Evolutionary conservation across 2,888 invertebrate species (phyloP).

Genomic region (Protonemura montana): DNA sequence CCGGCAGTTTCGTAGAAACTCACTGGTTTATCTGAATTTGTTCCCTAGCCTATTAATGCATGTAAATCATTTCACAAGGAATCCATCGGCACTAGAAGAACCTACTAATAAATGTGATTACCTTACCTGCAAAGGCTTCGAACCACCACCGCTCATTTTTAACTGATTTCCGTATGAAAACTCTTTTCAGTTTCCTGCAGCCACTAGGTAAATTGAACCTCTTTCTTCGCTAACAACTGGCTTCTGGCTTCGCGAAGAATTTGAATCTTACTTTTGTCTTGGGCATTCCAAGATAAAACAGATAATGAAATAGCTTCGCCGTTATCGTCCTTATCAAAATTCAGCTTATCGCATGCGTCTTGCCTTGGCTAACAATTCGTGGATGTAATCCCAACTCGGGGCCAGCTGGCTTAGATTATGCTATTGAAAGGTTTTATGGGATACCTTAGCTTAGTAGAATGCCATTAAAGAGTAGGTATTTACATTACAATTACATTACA

Average conservation of each 20-base stretch:
- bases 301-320: not conserved
- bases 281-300: not conserved
- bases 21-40: too few species aligned
- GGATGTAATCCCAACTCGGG: not conserved
- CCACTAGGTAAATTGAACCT: not conserved
- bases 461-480: too few species aligned
- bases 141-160: not conserved
- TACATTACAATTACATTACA: too few species aligned
- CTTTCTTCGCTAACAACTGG: not conserved
- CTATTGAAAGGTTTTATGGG: not conserved
- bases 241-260: not conserved
- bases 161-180: not conserved
- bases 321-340: not conserved
- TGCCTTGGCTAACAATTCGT: not conserved
- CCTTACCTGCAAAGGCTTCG: not conserved
- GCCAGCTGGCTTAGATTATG: not conserved
- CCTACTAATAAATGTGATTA: not conserved
- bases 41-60: not conserved
- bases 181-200: not conserved
- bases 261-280: not conserved
- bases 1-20: too few species aligned
- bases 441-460: too few species aligned
- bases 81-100: not conserved
- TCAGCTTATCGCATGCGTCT: not conserved
- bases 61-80: not conserved